phyloP scores from a whole-genome alignment of 2,888 invertebrate genomes.

The Caenorhabditis sp. region DNA sequence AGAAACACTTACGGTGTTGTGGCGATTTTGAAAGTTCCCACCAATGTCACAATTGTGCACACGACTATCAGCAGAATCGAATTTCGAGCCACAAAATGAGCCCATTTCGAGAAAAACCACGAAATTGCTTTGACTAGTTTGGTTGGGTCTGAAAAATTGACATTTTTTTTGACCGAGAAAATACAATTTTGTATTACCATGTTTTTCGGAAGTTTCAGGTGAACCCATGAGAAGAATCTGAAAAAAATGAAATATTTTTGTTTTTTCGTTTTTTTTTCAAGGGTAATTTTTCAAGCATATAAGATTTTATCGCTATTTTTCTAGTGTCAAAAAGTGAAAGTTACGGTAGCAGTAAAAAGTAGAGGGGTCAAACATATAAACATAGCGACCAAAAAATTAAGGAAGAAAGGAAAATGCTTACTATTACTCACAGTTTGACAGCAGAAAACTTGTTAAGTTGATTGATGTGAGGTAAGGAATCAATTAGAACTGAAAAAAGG shows the following conservation, averaged over 20 bases:
- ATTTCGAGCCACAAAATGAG: constrained; percentile 59
- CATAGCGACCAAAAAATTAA: no score
- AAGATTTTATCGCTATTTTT: no score
- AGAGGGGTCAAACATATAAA: no score
- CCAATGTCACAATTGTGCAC: constrained; percentile 55
- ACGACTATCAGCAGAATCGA: constrained; percentile 57
- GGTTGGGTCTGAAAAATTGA: not conserved
- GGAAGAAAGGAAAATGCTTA: no score
- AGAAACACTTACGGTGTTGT: constrained; percentile 50
- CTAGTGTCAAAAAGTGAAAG: no score
- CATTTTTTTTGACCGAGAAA: not conserved
- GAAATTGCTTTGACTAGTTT: constrained; percentile 47
- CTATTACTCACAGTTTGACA: no score
- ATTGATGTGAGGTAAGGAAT: no score
- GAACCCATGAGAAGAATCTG: not conserved
- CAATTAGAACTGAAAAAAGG: no score
- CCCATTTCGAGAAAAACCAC: constrained; percentile 52
- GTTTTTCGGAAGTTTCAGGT: not conserved
- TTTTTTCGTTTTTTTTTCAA: not conserved
- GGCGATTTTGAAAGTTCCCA: constrained; percentile 57
- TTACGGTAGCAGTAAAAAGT: no score
- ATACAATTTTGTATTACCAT: not conserved
- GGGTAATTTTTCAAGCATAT: no score
- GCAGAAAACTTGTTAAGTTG: no score
- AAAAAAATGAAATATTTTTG: not conserved